Evolutionary conservation across 2,888 invertebrate species (phyloP).

Genomic region (Drosophila phalerata): DNA sequence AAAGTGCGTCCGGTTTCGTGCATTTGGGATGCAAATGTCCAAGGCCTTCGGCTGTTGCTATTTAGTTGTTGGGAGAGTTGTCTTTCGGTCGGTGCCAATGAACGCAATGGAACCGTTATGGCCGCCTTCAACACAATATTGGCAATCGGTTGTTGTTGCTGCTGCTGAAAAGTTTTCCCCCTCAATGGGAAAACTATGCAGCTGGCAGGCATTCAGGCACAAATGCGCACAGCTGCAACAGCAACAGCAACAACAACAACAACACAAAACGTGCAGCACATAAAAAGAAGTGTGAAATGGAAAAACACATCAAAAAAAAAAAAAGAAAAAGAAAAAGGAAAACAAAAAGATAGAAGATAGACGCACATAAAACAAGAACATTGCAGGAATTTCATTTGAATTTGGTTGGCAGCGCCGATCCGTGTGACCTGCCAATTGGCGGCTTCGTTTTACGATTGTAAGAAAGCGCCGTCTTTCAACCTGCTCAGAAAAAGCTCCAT

Average conservation of each 20-base stretch:
- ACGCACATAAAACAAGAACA: constrained; percentile 47
- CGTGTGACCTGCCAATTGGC: constrained; percentile 27
- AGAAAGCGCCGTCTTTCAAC: constrained; percentile 45
- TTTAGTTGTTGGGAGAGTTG: constrained; percentile 26
- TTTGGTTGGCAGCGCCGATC: constrained; percentile 42
- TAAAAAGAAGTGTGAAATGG: constrained; percentile 76
- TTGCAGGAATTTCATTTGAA: constrained; percentile 55
- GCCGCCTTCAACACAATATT: constrained; percentile 64
- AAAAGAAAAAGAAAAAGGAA: constrained; percentile 31
- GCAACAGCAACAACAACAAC: constrained; percentile 44
- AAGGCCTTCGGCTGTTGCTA: constrained; percentile 48
- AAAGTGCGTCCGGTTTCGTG: constrained; percentile 79
- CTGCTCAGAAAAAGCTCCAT: constrained; percentile 12
- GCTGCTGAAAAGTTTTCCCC: constrained; percentile 52
- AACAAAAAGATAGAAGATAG: constrained; percentile 19
- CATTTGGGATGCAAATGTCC: constrained; percentile 77
- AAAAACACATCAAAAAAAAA: constrained; percentile 63
- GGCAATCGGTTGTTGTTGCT: constrained; percentile 53
- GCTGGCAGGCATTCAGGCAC: constrained; percentile 43
- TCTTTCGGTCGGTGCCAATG: constrained; percentile 58
- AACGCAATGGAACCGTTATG: constrained; percentile 62
- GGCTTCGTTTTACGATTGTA: constrained; percentile 4
- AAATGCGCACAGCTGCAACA: constrained; percentile 71
- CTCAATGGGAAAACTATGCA: constrained; percentile 51
- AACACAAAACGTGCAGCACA: constrained; percentile 50